Base-by-base conservation (phyloP, 2,113 vertebrate genomes). In the Melanerpes aurifrons region DNA sequence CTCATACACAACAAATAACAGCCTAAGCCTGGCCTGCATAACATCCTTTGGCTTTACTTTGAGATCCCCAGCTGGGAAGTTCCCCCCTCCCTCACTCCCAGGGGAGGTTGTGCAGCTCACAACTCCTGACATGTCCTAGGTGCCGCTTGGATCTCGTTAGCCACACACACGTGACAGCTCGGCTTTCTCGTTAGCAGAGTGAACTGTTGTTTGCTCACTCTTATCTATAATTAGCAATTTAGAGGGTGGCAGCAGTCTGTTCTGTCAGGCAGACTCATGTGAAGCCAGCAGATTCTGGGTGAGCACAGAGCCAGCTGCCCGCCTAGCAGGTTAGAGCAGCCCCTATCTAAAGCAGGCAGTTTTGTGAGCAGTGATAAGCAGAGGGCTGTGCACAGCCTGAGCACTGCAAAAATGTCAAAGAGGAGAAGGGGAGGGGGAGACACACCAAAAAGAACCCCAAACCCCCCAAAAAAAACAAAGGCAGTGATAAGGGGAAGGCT, bases 141-240 rank as follows among this genome's bases (percentile, higher is more conserved):
- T 24, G 37, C 32, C 1, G 0, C 68, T 59, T 22, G 53, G 72
- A 7, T 1, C 0, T 32, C 1, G 0, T 61, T 45, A 24, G 25
- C 61, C 3, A 0, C 16, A 7, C 54, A 35, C 31, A 32, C 0
- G 2, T 5, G 54, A 45, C 64, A 78, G 72, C 54, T 86, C 3
- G 2, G 66, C 73, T 89, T 71, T 47, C 82, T 75, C 5, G 0
- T 82, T 62, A 69, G 73, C 1, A 0, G 76, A 35, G 50, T 8
- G 54, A 95, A 4, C 70, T 37, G 58, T 21, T 67, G 69, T 70
- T 89, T 80, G 47, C 72, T 43, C 2, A 1, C 35, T 73, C n/a
- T 88, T 84, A 63, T 61, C 91, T 95, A 75, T 86, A 93, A 93
- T 94, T 91, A 95, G 78, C n/a, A 32, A n/a, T 91, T 80, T 45